Percentiles rank a stretch among this genome's conserved stretches.
These are phyloP conservation scores for Pogoniulus pusillus DNA, from an alignment of 2,797 vertebrate genomes.

Conservation along the genomic window DNA sequence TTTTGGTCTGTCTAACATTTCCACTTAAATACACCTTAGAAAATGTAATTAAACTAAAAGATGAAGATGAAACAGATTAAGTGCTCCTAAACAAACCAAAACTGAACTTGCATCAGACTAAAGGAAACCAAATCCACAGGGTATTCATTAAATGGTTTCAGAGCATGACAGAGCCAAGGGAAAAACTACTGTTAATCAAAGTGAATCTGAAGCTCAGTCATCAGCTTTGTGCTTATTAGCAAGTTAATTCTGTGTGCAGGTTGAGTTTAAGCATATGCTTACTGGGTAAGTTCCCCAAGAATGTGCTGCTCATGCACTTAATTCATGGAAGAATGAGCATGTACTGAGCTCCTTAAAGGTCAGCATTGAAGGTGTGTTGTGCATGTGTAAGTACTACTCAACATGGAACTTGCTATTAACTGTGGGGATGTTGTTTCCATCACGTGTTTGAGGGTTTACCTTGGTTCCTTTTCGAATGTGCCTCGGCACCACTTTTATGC, in stretches of 20 bases:
- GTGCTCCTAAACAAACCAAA: background rate
- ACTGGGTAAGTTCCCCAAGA: background rate
- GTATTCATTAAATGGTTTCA: background rate
- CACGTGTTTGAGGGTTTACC: background rate
- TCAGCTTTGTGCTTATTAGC: conserved; percentile 6
- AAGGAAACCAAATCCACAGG: background rate
- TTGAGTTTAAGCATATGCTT: background rate
- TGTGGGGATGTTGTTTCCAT: background rate
- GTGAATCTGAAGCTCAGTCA: background rate
- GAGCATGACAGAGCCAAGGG: background rate
- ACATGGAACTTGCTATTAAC: background rate
- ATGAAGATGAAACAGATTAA: background rate
- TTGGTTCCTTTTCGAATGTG: background rate
- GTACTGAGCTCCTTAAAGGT: background rate
- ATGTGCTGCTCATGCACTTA: background rate
- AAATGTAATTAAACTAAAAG: background rate
- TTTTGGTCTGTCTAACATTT: background rate
- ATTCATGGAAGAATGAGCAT: background rate
- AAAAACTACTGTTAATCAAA: background rate
- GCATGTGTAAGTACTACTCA: background rate
- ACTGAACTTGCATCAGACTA: background rate
- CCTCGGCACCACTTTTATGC: background rate
- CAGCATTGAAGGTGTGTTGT: background rate
- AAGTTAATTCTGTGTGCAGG: background rate
- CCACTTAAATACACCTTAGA: background rate